phyloP scores from a whole-genome alignment of 1,140 invertebrate species.

The Pseudomyrmex pallidus region DNA sequence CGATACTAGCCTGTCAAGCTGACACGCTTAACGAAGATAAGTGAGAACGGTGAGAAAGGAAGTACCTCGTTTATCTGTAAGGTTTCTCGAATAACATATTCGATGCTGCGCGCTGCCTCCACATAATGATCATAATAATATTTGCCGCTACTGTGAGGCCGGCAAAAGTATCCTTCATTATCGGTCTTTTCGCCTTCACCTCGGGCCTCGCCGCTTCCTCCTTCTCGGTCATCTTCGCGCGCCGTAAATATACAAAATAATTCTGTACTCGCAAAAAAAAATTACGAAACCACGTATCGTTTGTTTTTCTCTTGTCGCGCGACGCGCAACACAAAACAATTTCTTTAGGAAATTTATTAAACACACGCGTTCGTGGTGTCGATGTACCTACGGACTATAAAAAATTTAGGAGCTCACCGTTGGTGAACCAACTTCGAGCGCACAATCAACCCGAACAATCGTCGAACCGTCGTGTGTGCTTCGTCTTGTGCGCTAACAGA shows the following conservation, averaged over 20 bases:
- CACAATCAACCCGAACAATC: slow-evolving; percentile 42
- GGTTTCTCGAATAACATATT: slow-evolving; percentile 59
- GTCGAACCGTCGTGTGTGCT: not conserved
- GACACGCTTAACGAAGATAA: slow-evolving; percentile 61
- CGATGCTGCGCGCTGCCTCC: slow-evolving; percentile 49
- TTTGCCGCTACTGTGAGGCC: slow-evolving; percentile 55
- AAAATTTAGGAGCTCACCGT: not conserved
- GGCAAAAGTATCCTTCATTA: slow-evolving; percentile 55
- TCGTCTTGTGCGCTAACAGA: slow-evolving; percentile 38
- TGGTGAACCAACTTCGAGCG: not conserved
- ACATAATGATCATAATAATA: slow-evolving; percentile 58
- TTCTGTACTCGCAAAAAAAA: too few relatives aligned
- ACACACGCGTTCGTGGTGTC: too few relatives aligned
- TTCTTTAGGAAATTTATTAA: too few relatives aligned
- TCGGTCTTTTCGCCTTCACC: slow-evolving; percentile 60
- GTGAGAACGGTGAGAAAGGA: slow-evolving; percentile 59
- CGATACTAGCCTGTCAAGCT: slow-evolving; percentile 58
- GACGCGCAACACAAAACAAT: too few relatives aligned
- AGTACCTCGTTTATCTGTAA: slow-evolving; percentile 59
- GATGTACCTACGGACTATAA: not conserved
- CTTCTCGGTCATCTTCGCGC: slow-evolving; percentile 18
- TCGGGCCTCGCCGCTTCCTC: slow-evolving; percentile 51
- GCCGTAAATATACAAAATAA: slow-evolving; percentile 39
- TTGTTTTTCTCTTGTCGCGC: too few relatives aligned
- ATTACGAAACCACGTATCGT: too few relatives aligned